Conservation (phyloP, 2,113 vertebrate genomes). For the Nerophis lumbriciformis region DNA sequence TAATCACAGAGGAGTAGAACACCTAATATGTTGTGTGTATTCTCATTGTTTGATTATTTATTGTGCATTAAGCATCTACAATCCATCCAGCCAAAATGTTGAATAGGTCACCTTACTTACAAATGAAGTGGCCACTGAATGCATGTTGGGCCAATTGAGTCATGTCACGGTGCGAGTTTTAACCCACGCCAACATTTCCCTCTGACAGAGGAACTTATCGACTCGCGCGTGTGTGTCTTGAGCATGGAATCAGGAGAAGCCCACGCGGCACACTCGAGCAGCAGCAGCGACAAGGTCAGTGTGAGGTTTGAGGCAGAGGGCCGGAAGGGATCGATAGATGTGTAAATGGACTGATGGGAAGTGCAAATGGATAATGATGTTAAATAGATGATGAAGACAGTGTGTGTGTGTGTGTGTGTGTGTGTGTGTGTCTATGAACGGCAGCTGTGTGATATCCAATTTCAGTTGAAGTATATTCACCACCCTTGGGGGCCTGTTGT, state of each 20-base stretch:
- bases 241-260: conserved; percentile 61
- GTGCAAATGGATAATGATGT: conserved; percentile 44
- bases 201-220: conserved; percentile 62
- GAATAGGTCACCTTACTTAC: no score
- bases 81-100: no score
- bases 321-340: conserved; percentile 24
- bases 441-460: conserved; percentile 35
- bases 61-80: no score
- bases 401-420: background rate
- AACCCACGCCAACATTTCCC: conserved; percentile 14
- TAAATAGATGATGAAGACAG: conserved; percentile 26
- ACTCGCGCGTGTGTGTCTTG: conserved; percentile 67
- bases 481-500: conserved; percentile 18
- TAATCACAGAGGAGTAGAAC: no score
- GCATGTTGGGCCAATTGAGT: no score
- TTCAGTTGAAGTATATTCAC: conserved; percentile 23
- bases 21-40: no score
- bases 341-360: conserved; percentile 37
- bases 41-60: no score
- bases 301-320: conserved; percentile 2
- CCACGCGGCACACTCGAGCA: conserved; percentile 59
- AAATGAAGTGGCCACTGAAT: no score
- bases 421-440: conserved; percentile 26
- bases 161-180: background rate
- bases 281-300: conserved; percentile 69